Conservation (phyloP, 2,888 invertebrate genomes). For the Caenorhabditis parvicauda region DNA sequence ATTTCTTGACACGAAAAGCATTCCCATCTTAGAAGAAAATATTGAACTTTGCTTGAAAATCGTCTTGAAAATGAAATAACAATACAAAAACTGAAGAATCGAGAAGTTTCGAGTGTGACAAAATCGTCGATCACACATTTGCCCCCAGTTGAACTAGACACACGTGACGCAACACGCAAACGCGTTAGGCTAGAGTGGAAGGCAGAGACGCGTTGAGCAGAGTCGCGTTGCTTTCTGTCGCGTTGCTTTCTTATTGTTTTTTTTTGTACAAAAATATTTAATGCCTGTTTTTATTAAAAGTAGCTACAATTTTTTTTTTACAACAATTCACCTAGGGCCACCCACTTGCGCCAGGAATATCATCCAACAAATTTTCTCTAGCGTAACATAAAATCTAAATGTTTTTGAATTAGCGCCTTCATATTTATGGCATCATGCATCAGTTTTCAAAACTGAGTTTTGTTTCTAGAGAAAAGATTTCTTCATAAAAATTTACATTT, state of each 20-base stretch:
- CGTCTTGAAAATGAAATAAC: too few species aligned
- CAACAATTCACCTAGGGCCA: background rate
- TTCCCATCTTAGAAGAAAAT: too few species aligned
- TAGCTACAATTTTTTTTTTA: background rate
- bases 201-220: too few species aligned
- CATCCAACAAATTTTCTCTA: background rate
- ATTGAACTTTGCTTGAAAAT: too few species aligned
- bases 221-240: background rate
- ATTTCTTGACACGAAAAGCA: too few species aligned
- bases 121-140: constrained; percentile 3
- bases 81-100: too few species aligned
- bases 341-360: background rate
- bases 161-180: too few species aligned
- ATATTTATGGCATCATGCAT: background rate
- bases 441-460: background rate
- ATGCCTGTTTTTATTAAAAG: background rate
- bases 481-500: background rate
- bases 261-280: background rate
- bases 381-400: background rate
- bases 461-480: background rate
- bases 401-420: background rate
- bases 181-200: too few species aligned
- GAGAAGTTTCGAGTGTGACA: too few species aligned
- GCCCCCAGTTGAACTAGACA: background rate
- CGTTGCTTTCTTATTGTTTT: background rate